Conservation (phyloP, 2,888 invertebrate genomes). For the Antheraea assamensis region DNA sequence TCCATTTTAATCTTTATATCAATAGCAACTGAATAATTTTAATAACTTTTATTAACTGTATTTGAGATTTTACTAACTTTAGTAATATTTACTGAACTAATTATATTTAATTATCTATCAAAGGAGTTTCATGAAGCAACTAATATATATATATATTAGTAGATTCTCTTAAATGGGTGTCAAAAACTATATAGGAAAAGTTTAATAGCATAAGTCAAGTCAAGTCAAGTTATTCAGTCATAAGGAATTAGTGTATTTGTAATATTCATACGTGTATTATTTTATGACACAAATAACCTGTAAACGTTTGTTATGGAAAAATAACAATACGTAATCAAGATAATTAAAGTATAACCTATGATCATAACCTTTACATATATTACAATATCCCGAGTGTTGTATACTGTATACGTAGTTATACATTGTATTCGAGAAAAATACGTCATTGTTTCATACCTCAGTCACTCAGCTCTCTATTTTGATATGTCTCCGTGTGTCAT, state of each 20-base stretch:
- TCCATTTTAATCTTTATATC: too few species aligned
- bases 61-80: background rate
- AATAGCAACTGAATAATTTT: too few species aligned
- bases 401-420: too few species aligned
- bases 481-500: too few species aligned
- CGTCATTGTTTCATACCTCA: background rate
- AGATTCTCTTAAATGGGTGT: background rate
- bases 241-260: background rate
- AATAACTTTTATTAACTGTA: too few species aligned
- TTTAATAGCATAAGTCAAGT: too few species aligned
- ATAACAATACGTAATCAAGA: slow-evolving; percentile 59
- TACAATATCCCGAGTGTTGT: background rate
- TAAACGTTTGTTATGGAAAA: slow-evolving; percentile 16
- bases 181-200: too few species aligned
- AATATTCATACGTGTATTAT: background rate
- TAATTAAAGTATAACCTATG: slow-evolving; percentile 43
- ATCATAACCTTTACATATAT: background rate
- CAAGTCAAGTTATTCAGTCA: too few species aligned
- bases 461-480: too few species aligned
- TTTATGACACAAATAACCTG: background rate
- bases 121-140: background rate
- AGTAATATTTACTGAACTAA: background rate
- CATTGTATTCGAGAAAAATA: too few species aligned
- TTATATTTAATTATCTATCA: background rate
- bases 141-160: background rate